Conservation (phyloP, 2,797 vertebrate species). For the Erethizon dorsatum region DNA sequence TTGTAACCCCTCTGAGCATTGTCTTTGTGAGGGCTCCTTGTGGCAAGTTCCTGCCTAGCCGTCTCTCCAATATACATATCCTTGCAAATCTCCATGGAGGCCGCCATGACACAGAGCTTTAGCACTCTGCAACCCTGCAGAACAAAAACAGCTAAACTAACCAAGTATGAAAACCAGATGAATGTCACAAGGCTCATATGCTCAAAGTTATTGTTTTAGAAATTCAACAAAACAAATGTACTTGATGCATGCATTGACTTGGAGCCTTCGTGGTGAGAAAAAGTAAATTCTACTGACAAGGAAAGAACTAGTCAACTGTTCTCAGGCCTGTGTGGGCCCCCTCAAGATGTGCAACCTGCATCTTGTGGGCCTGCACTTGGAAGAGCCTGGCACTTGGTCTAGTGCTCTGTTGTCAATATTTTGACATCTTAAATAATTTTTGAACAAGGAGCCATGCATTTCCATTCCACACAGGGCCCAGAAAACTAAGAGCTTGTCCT, state of each 20-base stretch:
- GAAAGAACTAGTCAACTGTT: not conserved
- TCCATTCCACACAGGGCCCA: not conserved
- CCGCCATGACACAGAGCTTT: not conserved
- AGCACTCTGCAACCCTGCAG: not conserved
- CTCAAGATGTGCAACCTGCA: not conserved
- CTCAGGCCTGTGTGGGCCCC: not conserved
- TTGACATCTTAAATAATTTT: conserved; percentile 23
- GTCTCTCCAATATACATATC: not conserved
- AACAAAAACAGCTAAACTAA: not conserved
- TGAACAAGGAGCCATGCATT: not conserved
- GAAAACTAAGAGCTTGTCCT: not conserved
- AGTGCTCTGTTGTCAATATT: not conserved
- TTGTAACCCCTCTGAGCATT: no score
- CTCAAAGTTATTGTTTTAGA: not conserved
- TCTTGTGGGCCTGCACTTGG: not conserved
- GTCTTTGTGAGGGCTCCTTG: not conserved
- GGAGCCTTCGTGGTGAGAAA: not conserved
- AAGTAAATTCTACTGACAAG: not conserved
- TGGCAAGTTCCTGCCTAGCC: not conserved
- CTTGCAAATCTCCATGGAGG: not conserved
- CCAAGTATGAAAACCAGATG: not conserved
- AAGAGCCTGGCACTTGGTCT: not conserved
- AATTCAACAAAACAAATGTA: conserved; percentile 13
- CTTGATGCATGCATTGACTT: not conserved
- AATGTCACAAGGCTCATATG: not conserved